These are phyloP conservation scores for Craniophora ligustri DNA, from an alignment of 2,888 invertebrate genomes.

Conservation along the genomic window DNA sequence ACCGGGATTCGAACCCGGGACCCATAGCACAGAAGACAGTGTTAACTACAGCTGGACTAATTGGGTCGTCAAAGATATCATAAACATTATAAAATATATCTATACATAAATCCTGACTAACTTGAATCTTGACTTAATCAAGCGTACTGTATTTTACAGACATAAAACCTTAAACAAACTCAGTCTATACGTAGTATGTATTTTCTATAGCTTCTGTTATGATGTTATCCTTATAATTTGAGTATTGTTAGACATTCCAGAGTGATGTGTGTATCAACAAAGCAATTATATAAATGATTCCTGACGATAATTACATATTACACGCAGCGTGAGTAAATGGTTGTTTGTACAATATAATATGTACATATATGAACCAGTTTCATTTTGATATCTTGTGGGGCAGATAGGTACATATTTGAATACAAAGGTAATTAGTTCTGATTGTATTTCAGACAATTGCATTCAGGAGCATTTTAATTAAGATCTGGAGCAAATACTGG, in stretches of 20 bases:
- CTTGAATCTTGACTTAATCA: too few species aligned
- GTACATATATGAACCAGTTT: slow-evolving; percentile 9
- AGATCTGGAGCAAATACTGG: slow-evolving; percentile 56
- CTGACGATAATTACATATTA: slow-evolving; percentile 7
- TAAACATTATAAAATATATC: too few species aligned
- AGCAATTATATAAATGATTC: slow-evolving; percentile 11
- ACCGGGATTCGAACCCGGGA: too few species aligned
- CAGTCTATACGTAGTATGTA: too few species aligned
- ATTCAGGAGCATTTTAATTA: slow-evolving; percentile 61
- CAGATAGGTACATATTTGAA: slow-evolving; percentile 31
- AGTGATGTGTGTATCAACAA: slow-evolving; percentile 11
- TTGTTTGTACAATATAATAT: slow-evolving; percentile 3
- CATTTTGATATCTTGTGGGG: slow-evolving; percentile 11
- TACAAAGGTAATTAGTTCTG: slow-evolving; percentile 52
- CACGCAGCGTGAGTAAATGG: neutral
- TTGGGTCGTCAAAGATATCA: too few species aligned
- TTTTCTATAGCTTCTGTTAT: neutral
- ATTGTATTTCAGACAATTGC: slow-evolving; percentile 56
- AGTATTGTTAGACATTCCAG: neutral
- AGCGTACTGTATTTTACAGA: too few species aligned
- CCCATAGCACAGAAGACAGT: too few species aligned
- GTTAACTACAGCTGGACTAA: too few species aligned
- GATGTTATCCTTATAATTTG: neutral
- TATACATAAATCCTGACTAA: too few species aligned
- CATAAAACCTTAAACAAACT: too few species aligned